These are phyloP conservation scores for Stratiolaelaps scimitus DNA, from an alignment of 1,140 invertebrate genomes.

Conservation along the genomic window DNA sequence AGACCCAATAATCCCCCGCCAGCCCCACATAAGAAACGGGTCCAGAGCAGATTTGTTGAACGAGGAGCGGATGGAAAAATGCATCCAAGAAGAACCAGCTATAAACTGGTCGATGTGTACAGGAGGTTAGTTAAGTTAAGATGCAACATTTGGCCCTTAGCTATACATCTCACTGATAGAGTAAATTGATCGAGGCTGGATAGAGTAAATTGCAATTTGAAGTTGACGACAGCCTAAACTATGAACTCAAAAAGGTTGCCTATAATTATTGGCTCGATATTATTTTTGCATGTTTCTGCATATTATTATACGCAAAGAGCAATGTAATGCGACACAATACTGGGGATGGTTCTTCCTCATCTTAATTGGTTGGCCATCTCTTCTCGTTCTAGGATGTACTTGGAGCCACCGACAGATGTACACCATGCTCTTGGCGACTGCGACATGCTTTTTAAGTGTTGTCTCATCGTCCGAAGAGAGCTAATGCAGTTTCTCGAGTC, in stretches of 20 bases:
- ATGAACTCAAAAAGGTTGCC: background rate
- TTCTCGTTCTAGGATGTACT: constrained; percentile 12
- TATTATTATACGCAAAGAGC: no score
- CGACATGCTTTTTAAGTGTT: constrained; percentile 24
- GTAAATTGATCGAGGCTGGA: background rate
- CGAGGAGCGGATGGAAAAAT: background rate
- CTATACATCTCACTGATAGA: background rate
- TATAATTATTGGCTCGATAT: no score
- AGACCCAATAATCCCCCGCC: background rate
- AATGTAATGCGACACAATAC: no score
- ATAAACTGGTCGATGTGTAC: constrained; percentile 1
- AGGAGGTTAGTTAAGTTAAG: background rate
- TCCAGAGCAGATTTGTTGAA: background rate
- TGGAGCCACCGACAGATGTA: background rate
- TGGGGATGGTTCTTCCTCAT: background rate
- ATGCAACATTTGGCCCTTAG: background rate
- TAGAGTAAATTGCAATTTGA: background rate
- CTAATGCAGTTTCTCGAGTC: constrained; percentile 15
- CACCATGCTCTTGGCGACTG: constrained; percentile 14
- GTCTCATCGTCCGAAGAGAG: background rate
- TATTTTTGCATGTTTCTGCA: no score
- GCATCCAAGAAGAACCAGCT: constrained; percentile 6
- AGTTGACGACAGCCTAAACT: background rate
- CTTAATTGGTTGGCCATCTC: background rate
- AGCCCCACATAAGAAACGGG: background rate